Evolutionary conservation across 2,797 vertebrate genomes (phyloP).

Genomic region (Martes flavigula): DNA sequence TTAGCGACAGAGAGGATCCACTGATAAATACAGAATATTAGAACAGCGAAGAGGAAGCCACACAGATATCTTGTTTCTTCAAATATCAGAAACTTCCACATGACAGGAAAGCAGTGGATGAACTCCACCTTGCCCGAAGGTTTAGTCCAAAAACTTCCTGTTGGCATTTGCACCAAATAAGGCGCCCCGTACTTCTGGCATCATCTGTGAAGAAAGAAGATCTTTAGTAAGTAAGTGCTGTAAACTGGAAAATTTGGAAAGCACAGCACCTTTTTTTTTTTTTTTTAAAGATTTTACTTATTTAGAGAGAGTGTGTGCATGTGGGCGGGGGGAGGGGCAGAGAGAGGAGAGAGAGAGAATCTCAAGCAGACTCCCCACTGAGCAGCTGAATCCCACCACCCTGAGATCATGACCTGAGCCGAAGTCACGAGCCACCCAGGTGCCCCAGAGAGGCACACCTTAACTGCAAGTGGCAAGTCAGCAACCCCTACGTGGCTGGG

Average conservation of each 20-base stretch:
- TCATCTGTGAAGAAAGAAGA: constrained; percentile 90
- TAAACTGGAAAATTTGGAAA: neutral
- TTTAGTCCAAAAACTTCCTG: constrained; percentile 94
- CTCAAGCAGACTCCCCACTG: neutral
- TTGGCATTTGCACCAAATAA: constrained; percentile 95
- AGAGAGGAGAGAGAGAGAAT: neutral
- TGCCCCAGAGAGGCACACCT: neutral
- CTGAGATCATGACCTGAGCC: neutral
- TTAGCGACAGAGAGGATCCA: constrained; percentile 72
- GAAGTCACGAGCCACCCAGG: neutral
- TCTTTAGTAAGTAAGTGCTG: neutral
- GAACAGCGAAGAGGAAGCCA: constrained; percentile 63
- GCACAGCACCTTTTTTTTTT: neutral
- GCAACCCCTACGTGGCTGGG: accelerated
- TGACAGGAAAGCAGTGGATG: constrained; percentile 66
- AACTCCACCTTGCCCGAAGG: constrained; percentile 71
- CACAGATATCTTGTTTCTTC: constrained; percentile 53
- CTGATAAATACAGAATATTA: constrained; percentile 64
- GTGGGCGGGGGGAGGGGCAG: too few relatives aligned
- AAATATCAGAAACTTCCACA: constrained; percentile 69
- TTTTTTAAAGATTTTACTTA: neutral
- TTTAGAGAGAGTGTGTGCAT: too few relatives aligned
- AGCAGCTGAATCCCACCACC: neutral
- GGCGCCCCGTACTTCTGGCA: constrained; percentile 94
- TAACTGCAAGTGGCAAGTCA: neutral